These are phyloP conservation scores for Zaprionus inermis DNA, from an alignment of 1,140 invertebrate genomes.

Conservation along the genomic window DNA sequence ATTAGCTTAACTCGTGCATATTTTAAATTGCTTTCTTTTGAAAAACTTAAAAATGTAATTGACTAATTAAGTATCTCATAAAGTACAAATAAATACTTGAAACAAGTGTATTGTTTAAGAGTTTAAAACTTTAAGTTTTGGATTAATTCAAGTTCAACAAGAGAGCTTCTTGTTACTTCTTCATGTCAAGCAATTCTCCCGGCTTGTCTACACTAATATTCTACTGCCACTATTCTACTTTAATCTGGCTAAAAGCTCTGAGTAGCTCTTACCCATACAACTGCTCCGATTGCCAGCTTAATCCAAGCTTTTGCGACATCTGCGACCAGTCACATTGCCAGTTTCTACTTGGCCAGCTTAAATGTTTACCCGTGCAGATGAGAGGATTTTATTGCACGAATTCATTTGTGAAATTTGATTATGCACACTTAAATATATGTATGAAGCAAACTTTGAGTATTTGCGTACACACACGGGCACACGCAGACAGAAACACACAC, in stretches of 20 bases:
- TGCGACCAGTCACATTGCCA: slow-evolving; percentile 24
- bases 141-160: background rate
- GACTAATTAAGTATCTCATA: no score
- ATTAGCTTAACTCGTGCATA: no score
- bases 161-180: background rate
- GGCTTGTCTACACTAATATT: background rate
- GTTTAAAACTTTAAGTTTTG: background rate
- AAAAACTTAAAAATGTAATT: no score
- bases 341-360: slow-evolving; percentile 8
- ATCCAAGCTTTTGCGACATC: background rate
- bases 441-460: slow-evolving; percentile 14
- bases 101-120: background rate
- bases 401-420: slow-evolving; percentile 57
- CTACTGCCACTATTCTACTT: background rate
- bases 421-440: slow-evolving; percentile 47
- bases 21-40: no score
- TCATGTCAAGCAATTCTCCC: background rate
- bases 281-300: background rate
- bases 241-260: background rate
- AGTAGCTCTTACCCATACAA: background rate
- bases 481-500: slow-evolving; percentile 8
- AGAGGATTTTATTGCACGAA: slow-evolving; percentile 53
- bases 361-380: slow-evolving; percentile 52
- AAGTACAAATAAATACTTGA: no score
- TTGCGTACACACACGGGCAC: slow-evolving; percentile 24